Evolutionary conservation across 2,888 invertebrate genomes (phyloP), one percentile per base, ranked within the genome.

Genomic region (Lampropteryx suffumata): DNA sequence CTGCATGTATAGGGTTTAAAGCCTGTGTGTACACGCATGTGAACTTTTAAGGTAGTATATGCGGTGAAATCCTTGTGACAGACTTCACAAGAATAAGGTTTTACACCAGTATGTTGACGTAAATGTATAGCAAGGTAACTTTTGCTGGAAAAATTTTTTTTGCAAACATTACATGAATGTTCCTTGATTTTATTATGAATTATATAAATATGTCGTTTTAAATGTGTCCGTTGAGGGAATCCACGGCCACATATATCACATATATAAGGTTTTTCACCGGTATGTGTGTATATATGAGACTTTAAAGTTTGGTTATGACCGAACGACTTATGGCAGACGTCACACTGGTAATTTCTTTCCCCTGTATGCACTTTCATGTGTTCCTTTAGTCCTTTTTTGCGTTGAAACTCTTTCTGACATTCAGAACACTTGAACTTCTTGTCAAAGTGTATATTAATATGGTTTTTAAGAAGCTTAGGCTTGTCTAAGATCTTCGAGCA

Each of bases 21-120:
- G 0, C 88, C 88, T 0, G 86, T 86, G 24, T 89, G 89, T 0
- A 88, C 77, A 0, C 89, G 59, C 83, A 84, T 86, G 43, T 89
- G 89, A 0, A 87, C 86, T 67, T 87, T 86, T 1, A 89, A 61
- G 0, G 88, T 86, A 0, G 88, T 86, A 29, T 85, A 81, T 0
- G 89, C 87, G 0, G 85, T 81, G 37, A 89, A 88, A 52, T 81
- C 75, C 26, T 86, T 87, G 11, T 84, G 82, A 34, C 89, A 89
- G 0, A 88, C 73, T 9, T 85, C 81, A 48, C 89, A 89, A 0
- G 76, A 73, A 13, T 77, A 86, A 0, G 88, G 88, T 9, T 74
- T 70, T 11, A 81, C 82, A 0, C 89, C 89, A 0, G 87, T 86
- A 27, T 89, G 89, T 12, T 79, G 79, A 1, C 89, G 34, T 34